Conservation (phyloP, 2,113 vertebrate species). For the Glaucomys volans region DNA sequence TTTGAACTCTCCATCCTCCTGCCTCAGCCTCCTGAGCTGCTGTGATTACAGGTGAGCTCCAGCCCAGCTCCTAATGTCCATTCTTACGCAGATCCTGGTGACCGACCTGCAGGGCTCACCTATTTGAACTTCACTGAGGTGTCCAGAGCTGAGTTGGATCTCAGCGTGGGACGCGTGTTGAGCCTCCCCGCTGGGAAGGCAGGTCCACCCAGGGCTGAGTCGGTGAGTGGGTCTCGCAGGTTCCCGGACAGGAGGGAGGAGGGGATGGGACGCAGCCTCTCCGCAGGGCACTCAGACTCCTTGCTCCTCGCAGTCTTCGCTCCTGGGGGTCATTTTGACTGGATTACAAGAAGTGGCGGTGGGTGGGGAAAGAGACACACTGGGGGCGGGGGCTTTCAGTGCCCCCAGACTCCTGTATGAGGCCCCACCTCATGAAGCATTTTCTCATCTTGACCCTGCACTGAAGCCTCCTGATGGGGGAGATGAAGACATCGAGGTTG, state of each 20-base stretch:
- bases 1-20: no score
- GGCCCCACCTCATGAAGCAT: not conserved
- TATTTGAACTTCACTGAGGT: not conserved
- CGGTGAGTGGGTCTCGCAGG: no score
- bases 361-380: fast-evolving
- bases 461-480: not conserved
- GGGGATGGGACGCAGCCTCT: not conserved
- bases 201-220: no score
- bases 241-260: not conserved
- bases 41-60: no score
- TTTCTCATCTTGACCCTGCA: not conserved
- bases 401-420: fast-evolving
- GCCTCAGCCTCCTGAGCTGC: no score
- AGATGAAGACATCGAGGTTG: fast-evolving
- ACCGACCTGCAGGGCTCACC: not conserved
- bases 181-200: not conserved
- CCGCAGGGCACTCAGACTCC: not conserved
- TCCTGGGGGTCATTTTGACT: not conserved
- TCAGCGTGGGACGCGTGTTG: no score
- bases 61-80: no score
- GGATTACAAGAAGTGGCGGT: not conserved
- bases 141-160: not conserved
- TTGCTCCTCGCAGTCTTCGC: not conserved
- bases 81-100: not conserved
- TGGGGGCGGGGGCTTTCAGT: fast-evolving